Conservation (phyloP, 2,113 vertebrate species). For the Lanius collurio region DNA sequence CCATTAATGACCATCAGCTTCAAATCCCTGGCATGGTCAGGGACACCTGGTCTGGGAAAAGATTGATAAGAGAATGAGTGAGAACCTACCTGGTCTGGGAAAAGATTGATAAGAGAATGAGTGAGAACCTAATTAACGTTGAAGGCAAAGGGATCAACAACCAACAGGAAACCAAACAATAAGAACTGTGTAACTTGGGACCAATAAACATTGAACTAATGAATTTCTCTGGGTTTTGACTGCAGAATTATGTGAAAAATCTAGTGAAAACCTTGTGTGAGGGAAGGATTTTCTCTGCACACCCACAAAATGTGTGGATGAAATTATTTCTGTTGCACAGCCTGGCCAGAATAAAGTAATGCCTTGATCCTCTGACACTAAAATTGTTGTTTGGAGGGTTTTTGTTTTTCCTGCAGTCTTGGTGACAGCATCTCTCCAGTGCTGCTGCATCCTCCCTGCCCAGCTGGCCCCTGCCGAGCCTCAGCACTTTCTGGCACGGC, state of each 20-base stretch:
- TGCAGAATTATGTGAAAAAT: fast-evolving
- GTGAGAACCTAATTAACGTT: too few species aligned
- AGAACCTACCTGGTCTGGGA: too few species aligned
- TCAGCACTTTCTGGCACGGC: fast-evolving
- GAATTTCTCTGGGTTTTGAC: not conserved
- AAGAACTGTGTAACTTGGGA: not conserved
- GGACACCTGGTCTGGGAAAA: too few species aligned
- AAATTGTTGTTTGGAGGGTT: not conserved
- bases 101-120: not conserved
- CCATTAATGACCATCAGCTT: not conserved
- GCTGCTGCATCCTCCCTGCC: not conserved
- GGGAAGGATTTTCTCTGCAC: not conserved
- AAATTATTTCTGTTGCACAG: not conserved
- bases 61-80: not conserved
- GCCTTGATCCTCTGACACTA: not conserved
- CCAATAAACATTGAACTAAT: not conserved
- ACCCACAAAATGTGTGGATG: fast-evolving
- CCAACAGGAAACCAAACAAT: not conserved
- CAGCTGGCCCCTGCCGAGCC: not conserved
- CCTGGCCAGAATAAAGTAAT: not conserved
- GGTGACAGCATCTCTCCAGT: fast-evolving
- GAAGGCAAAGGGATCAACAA: fast-evolving
- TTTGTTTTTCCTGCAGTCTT: not conserved
- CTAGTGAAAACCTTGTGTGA: fast-evolving
- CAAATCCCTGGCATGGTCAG: too few species aligned